These are phyloP conservation scores for Hydra vulgaris DNA, from an alignment of 30 jellyfish, hydroid and myxozoan species.

Conservation along the genomic window DNA sequence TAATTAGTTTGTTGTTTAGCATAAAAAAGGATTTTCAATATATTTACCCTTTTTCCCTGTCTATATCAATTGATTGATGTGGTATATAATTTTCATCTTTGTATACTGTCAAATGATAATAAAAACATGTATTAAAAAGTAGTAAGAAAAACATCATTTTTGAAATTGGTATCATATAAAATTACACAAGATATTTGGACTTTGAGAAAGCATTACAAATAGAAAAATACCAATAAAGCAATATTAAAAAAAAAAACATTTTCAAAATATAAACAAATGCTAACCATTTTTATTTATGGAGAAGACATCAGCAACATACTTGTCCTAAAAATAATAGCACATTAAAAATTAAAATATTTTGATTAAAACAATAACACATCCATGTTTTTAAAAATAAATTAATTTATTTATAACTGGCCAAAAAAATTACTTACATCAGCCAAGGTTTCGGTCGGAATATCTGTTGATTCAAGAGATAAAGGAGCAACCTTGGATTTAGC, in stretches of 20 bases:
- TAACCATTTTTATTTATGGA: background rate
- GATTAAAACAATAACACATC: no score
- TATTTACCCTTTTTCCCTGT: conserved; percentile 63
- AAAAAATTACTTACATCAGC: background rate
- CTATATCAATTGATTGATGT: conserved; percentile 54
- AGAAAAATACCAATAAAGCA: no score
- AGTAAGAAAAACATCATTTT: background rate
- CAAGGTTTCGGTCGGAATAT: background rate
- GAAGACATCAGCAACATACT: conserved; percentile 2
- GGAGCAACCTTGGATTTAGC: background rate
- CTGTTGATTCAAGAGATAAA: background rate
- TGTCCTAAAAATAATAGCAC: background rate
- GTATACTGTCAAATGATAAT: conserved; percentile 32
- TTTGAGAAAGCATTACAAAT: no score
- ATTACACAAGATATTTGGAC: no score
- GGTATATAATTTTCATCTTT: conserved; percentile 82
- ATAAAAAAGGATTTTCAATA: background rate
- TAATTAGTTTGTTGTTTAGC: no score
- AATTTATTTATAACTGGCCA: no score
- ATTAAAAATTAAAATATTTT: no score
- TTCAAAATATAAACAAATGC: background rate
- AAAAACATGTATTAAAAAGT: background rate
- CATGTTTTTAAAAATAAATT: no score
- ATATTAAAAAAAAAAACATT: background rate
- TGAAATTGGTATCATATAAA: no score